Evolutionary conservation across 2,113 vertebrate species (phyloP), one percentile per base, ranked within the genome.

Genomic region (Atrichornis clamosus): DNA sequence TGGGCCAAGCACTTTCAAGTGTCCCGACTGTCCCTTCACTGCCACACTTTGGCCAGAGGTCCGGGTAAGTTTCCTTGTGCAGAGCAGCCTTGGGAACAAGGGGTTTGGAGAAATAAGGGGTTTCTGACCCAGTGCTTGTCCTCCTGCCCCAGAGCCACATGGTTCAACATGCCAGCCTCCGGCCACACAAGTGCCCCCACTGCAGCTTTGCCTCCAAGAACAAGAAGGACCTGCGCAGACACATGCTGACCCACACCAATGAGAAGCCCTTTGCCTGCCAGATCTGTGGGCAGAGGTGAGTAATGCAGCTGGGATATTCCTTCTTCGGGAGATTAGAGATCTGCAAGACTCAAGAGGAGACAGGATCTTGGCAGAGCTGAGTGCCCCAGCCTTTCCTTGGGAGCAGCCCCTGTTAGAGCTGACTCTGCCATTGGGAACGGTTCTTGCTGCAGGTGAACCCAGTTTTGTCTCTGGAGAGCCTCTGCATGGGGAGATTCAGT

Each of bases 181-280:
- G 99, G 47, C 99, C 99, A 24, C 99, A 99, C 97, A 99, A 99
- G 97, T 99, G 99, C 95, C 96, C 95, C 49, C 98, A 98, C 95
- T 99, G 99, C 98, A 99, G 99, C 96, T 99, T 99, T 3, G 99
- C 99, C 89, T 99, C 99, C 86, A 99, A 99, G 97, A 99, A 99
- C 98, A 99, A 99, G 97, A 99, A 99, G 94, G 99, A 99, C 93
- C 97, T 99, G 82, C 98, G 99, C 32, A 98, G 99, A 58, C 99
- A 99, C 95, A 97, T 98, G 97, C 98, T 99, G 96, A 99, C 99
- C 1, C 99, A 99, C 98, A 99, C 99, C 96, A 99, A 99, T 0
- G 99, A 99, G 97, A 99, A 99, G 97, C 99, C 99, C n/a, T 99
- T 99, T 2, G 96, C 97, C 5, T 99, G 99, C 92, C 98, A 98